Evolutionary conservation across 2,888 invertebrate genomes (phyloP).

Genomic region (Lasioglossum malachurum): DNA sequence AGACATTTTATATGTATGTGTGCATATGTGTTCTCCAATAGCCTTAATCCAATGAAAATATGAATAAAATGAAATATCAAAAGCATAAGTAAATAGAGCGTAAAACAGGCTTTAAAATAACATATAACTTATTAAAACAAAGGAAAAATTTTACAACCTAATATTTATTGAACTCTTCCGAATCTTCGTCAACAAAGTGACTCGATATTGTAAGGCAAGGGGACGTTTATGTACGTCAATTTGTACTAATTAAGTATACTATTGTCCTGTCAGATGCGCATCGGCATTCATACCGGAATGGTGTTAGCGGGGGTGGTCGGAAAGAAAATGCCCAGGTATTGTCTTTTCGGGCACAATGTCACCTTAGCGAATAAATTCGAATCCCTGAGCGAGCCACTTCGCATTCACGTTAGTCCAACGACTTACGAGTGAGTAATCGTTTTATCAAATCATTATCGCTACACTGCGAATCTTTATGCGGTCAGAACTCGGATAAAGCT

Average conservation of each 20-base stretch:
- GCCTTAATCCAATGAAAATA: too few species aligned
- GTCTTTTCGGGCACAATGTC: conserved; percentile 97
- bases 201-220: too few species aligned
- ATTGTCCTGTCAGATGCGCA: conserved; percentile 91
- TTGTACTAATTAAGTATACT: not conserved
- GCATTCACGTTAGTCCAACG: conserved; percentile 97
- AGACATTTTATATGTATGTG: too few species aligned
- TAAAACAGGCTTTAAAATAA: too few species aligned
- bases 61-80: too few species aligned
- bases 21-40: too few species aligned
- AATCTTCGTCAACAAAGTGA: too few species aligned
- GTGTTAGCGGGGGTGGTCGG: conserved; percentile 98
- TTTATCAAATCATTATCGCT: not conserved
- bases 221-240: not conserved
- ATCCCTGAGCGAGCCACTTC: conserved; percentile 95
- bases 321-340: conserved; percentile 96
- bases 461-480: not conserved
- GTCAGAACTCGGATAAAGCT: not conserved
- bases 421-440: conserved; percentile 92
- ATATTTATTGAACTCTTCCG: too few species aligned
- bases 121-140: too few species aligned
- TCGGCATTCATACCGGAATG: conserved; percentile 97
- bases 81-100: too few species aligned
- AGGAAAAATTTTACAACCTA: too few species aligned
- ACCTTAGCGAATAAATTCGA: conserved; percentile 98